A percentile compares a stretch with the other conserved stretches of the same genome.
Conservation (phyloP, 2,113 vertebrate genomes). For the Apodemus sylvaticus region DNA sequence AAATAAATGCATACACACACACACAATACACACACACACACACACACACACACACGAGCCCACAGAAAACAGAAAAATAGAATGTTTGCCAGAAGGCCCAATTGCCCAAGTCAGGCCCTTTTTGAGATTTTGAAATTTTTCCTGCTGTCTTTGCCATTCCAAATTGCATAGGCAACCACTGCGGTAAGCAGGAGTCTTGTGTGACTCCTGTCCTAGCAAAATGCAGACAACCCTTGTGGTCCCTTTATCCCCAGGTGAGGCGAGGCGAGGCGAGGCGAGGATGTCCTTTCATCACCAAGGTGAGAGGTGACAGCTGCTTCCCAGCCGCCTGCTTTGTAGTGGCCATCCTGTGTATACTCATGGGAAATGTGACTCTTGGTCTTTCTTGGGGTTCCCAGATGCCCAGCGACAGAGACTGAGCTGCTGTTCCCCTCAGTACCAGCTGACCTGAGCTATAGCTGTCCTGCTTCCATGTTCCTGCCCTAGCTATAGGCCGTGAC, state of each 20-base stretch:
- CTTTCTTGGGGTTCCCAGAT: not conserved
- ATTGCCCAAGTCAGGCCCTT: not conserved
- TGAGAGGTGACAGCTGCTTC: accelerated
- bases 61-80: not conserved
- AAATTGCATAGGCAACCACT: accelerated
- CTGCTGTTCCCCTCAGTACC: accelerated
- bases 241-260: no score
- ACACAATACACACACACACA: not conserved
- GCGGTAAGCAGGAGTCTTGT: not conserved
- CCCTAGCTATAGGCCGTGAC: not conserved
- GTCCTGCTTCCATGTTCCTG: no score
- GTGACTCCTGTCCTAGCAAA: not conserved
- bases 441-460: not conserved
- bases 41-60: accelerated
- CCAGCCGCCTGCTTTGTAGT: not conserved
- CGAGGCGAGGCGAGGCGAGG: not conserved
- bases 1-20: not conserved
- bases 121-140: not conserved
- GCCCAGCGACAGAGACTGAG: not conserved
- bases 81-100: not conserved
- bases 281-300: not conserved
- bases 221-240: not conserved
- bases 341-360: accelerated
- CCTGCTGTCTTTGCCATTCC: not conserved
- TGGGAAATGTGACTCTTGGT: not conserved